These are phyloP conservation scores for Calidris pugnax DNA, from an alignment of 2,113 vertebrate species.

Conservation along the genomic window DNA sequence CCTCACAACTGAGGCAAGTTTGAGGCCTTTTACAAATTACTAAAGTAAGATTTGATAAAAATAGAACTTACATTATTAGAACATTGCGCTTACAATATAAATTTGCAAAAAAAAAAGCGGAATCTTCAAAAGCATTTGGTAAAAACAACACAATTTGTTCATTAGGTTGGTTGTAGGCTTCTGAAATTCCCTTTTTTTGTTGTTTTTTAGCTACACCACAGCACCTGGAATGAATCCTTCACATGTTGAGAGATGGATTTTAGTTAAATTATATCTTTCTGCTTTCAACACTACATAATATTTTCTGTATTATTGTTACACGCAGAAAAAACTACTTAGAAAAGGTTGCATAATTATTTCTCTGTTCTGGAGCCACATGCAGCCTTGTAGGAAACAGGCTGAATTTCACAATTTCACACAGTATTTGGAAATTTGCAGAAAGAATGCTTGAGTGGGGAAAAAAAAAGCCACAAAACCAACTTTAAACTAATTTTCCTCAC, in stretches of 20 bases:
- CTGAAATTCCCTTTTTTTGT: neutral
- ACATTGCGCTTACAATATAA: neutral
- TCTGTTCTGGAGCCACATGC: neutral
- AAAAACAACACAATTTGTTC: neutral
- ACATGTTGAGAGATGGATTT: neutral
- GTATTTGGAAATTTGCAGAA: neutral
- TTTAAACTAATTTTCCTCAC: neutral
- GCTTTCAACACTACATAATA: neutral
- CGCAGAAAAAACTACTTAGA: neutral
- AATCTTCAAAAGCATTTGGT: neutral
- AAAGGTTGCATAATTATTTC: neutral
- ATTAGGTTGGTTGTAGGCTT: neutral
- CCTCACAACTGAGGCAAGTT: neutral
- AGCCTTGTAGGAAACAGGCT: neutral
- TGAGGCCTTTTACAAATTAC: neutral
- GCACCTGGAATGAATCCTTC: neutral
- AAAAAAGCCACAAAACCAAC: neutral
- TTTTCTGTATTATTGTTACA: neutral
- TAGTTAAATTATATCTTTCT: neutral
- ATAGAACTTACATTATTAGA: neutral
- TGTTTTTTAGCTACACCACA: neutral
- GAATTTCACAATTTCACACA: neutral
- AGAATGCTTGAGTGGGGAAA: neutral
- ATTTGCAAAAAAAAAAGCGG: neutral
- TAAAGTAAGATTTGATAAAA: neutral